A percentile compares a stretch with the other conserved stretches of the same genome.
Evolutionary conservation across 1,140 invertebrate species (phyloP).

Genomic region (Drosophila gunungcola): DNA sequence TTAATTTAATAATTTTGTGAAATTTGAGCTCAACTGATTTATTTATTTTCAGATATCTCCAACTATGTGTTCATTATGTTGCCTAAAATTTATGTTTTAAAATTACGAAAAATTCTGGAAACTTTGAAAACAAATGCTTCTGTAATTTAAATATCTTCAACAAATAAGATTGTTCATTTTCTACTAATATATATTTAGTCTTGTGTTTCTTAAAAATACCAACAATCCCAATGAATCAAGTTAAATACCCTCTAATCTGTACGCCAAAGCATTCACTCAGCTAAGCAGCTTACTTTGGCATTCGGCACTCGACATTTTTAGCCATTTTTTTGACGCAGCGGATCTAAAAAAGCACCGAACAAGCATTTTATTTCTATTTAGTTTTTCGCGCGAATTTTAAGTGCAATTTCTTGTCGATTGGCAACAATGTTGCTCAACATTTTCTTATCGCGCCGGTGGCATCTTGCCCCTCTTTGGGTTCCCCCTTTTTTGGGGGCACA

Average conservation of each 20-base stretch:
- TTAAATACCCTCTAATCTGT: slow-evolving; percentile 12
- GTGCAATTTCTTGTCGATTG: slow-evolving; percentile 73
- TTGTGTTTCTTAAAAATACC: neutral
- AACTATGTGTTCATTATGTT: too few relatives aligned
- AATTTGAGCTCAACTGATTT: too few relatives aligned
- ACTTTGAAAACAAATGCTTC: too few relatives aligned
- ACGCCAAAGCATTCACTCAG: slow-evolving; percentile 11
- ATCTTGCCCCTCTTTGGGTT: slow-evolving; percentile 29
- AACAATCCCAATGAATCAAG: neutral
- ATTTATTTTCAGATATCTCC: too few relatives aligned
- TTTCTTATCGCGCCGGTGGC: slow-evolving; percentile 60
- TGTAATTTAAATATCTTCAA: too few relatives aligned
- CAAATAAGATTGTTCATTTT: too few relatives aligned
- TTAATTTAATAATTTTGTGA: too few relatives aligned
- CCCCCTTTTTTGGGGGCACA: neutral
- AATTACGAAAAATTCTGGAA: too few relatives aligned
- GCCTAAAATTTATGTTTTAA: too few relatives aligned
- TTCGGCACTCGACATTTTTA: slow-evolving; percentile 44
- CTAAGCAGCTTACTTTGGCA: slow-evolving; percentile 22
- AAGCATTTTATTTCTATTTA: slow-evolving; percentile 56
- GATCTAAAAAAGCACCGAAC: slow-evolving; percentile 46
- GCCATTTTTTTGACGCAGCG: slow-evolving; percentile 20
- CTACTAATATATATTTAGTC: too few relatives aligned
- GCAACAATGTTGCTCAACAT: slow-evolving; percentile 68
- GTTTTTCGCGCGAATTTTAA: slow-evolving; percentile 70